These are phyloP conservation scores for Megaceryle alcyon DNA, from an alignment of 2,797 vertebrate genomes.

Conservation along the genomic window DNA sequence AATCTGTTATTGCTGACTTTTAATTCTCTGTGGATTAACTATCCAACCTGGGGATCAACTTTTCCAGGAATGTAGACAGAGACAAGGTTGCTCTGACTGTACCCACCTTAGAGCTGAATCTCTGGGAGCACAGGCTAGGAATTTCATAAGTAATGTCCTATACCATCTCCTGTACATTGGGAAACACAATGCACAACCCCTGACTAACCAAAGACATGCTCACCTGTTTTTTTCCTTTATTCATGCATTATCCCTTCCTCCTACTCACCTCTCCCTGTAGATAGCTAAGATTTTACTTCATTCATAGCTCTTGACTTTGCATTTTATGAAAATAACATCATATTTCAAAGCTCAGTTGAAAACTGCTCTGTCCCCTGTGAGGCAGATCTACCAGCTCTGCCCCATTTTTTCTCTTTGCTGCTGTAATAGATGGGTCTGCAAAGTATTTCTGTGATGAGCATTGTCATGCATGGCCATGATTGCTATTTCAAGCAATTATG, in stretches of 20 bases:
- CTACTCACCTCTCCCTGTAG: not conserved
- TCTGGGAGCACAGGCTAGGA: not conserved
- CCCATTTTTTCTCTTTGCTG: not conserved
- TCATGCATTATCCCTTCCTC: not conserved
- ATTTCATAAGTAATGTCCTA: not conserved
- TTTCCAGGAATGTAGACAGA: not conserved
- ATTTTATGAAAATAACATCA: constrained; percentile 2
- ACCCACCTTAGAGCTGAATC: not conserved
- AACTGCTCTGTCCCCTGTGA: not conserved
- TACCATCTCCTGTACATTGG: not conserved
- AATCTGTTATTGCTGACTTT: not conserved
- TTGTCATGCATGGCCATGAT: not conserved
- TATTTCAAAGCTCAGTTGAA: constrained; percentile 32
- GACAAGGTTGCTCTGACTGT: not conserved
- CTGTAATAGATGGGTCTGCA: not conserved
- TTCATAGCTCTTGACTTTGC: not conserved
- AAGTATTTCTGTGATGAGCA: not conserved
- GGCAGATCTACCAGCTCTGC: not conserved
- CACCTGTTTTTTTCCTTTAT: not conserved
- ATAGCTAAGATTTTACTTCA: not conserved
- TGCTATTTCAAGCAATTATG: not conserved
- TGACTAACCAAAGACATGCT: fast-evolving
- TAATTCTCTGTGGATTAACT: not conserved
- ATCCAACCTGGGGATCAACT: not conserved
- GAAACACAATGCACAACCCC: not conserved